These are phyloP conservation scores for Agelaius tricolor DNA, from an alignment of 2,113 vertebrate species.

Conservation along the genomic window DNA sequence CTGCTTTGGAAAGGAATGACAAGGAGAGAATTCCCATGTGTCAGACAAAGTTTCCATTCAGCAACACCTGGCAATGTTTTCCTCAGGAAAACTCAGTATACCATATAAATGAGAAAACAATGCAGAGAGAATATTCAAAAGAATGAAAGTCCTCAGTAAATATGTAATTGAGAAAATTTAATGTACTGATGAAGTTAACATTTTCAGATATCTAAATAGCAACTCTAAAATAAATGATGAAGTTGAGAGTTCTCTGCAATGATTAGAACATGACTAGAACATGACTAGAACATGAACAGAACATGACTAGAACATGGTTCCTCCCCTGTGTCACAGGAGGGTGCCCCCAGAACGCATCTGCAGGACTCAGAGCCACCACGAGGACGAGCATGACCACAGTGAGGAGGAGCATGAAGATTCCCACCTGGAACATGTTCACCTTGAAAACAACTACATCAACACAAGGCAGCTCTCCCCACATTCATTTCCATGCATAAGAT, in stretches of 20 bases:
- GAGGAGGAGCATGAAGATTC: constrained; percentile 74
- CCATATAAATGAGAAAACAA: background rate
- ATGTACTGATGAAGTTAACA: background rate
- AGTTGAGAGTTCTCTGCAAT: background rate
- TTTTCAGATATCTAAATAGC: background rate
- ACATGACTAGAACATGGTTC: background rate
- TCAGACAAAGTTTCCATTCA: background rate
- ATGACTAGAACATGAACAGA: fast-evolving
- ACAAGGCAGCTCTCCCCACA: constrained; percentile 82
- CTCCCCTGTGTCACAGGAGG: constrained; percentile 71
- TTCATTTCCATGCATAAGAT: constrained; percentile 89
- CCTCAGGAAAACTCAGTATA: background rate
- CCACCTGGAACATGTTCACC: constrained; percentile 85
- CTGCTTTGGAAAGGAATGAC: background rate
- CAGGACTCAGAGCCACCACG: constrained; percentile 50
- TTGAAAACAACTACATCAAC: constrained; percentile 93
- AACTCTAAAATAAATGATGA: background rate
- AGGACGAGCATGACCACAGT: background rate
- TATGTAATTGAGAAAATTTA: background rate
- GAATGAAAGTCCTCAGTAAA: background rate
- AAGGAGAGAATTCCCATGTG: background rate
- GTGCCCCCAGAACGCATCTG: constrained; percentile 87
- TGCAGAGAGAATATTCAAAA: background rate
- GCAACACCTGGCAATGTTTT: background rate
- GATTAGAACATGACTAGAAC: background rate